Percentiles rank a stretch among this genome's conserved stretches.
Conservation (phyloP, 2,888 invertebrate genomes). For the Nysson spinosus region DNA sequence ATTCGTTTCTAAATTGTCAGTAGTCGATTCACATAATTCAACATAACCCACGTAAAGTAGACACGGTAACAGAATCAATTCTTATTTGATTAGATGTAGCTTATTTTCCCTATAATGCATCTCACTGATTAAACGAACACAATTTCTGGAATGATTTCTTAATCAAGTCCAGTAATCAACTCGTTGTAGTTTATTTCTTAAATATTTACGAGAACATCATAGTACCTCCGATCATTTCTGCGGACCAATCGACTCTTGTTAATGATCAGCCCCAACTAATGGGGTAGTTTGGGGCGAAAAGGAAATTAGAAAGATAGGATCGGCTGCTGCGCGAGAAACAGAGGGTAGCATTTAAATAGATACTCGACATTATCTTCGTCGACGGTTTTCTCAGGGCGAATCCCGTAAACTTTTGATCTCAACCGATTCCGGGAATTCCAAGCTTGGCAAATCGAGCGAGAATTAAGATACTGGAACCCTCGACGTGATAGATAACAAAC, state of each 20-base stretch:
- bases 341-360: constrained; percentile 16
- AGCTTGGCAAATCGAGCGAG: constrained; percentile 9
- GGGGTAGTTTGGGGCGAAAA: constrained; percentile 34
- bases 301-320: constrained; percentile 57
- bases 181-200: background rate
- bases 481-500: constrained; percentile 16
- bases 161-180: constrained; percentile 1
- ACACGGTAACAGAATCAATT: too few species aligned
- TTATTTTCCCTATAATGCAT: too few species aligned
- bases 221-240: constrained; percentile 29
- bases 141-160: background rate
- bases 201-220: constrained; percentile 29
- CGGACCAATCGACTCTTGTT: constrained; percentile 39
- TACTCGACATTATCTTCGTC: constrained; percentile 27
- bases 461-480: constrained; percentile 25
- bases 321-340: constrained; percentile 3
- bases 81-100: too few species aligned
- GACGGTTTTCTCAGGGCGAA: constrained; percentile 33
- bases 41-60: too few species aligned
- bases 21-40: too few species aligned
- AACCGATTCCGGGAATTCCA: constrained; percentile 36
- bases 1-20: too few species aligned
- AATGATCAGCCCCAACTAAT: constrained; percentile 50
- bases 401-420: constrained; percentile 48
- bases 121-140: too few species aligned